Evolutionary conservation across 2,113 vertebrate species (phyloP).

Genomic region (Opisthocomus hoazin): DNA sequence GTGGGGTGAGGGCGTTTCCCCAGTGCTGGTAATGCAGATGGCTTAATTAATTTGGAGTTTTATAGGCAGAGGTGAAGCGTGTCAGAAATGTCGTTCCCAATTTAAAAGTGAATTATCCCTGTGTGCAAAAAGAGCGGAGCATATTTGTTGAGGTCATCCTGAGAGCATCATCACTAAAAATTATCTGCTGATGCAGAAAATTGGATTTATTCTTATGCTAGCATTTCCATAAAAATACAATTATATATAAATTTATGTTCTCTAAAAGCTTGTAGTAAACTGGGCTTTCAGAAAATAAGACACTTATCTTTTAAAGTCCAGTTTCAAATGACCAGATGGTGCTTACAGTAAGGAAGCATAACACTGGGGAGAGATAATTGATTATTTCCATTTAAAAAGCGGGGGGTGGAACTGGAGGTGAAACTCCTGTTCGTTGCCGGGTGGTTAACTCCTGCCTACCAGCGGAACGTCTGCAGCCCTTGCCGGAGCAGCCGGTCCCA

Average conservation of each 20-base stretch:
- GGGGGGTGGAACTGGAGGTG: neutral
- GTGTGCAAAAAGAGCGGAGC: neutral
- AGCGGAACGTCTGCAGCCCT: neutral
- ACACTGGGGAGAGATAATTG: neutral
- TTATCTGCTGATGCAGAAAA: conserved; percentile 15
- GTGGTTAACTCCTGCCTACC: neutral
- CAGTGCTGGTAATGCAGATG: neutral
- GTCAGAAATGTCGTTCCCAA: neutral
- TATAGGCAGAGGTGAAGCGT: neutral
- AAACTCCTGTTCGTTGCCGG: neutral
- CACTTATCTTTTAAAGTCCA: neutral
- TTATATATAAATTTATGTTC: neutral
- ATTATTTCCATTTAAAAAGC: neutral
- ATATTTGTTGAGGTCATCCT: neutral
- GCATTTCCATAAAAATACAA: conserved; percentile 5
- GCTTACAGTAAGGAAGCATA: neutral
- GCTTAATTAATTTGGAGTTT: neutral
- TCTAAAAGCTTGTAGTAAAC: neutral
- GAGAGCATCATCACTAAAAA: neutral
- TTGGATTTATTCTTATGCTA: conserved; percentile 2
- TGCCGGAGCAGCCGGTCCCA: too few relatives aligned
- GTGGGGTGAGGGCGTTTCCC: neutral
- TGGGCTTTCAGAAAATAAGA: neutral
- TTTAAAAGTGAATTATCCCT: neutral
- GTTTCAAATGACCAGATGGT: neutral